Base-by-base conservation (phyloP, 2,888 invertebrate genomes). In the Caenorhabditis sp. region DNA sequence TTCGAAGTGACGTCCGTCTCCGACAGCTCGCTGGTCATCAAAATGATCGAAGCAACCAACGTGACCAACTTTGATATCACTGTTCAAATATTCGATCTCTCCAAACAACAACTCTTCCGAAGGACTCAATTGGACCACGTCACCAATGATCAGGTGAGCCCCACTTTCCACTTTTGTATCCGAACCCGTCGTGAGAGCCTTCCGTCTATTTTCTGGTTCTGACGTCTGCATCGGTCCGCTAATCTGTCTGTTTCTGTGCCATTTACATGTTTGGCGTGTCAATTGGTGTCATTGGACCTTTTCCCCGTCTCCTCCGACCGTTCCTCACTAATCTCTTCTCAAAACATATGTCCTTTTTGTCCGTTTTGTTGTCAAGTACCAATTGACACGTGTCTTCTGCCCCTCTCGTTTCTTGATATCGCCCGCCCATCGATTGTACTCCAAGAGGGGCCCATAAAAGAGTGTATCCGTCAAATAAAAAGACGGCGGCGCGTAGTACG, bases 1-100 rank as follows among this genome's bases (percentile, higher is more conserved):
- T 83, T 83, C 61, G 82, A 82, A 45, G 78, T 80, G 15, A 53
- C 74, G 11, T 61, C 78, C 1, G 65, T 82, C 6, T 74, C 79
- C 13, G 74, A 79, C 48, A 78, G 74, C 26, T 78, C 78, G 8
- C 43, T 83, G 15, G 83, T 83, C 27, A 82, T 83, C 30, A 59
- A 62, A 27, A 83, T 83, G 82, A 53, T 83, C 56, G 75, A 81
- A 11, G 81, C 78, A 4, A 70, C 61, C 17, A 82, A 82, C 37
- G 82, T 83, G 22, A 78, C 78, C 13, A 73, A 75, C 17, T 83
- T 83, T 61, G 83, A 83, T 55, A 83, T 83, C 53, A 81, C 80
- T 13, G 83, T 82, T 6, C 79, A 82, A 45, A 82, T 83, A 20
- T 83, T 79, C 62, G 83, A 83, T 65, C 41, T 83, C 26, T 77